Evolutionary conservation across 1,140 invertebrate species (phyloP).

Genomic region (Adelges cooleyi): DNA sequence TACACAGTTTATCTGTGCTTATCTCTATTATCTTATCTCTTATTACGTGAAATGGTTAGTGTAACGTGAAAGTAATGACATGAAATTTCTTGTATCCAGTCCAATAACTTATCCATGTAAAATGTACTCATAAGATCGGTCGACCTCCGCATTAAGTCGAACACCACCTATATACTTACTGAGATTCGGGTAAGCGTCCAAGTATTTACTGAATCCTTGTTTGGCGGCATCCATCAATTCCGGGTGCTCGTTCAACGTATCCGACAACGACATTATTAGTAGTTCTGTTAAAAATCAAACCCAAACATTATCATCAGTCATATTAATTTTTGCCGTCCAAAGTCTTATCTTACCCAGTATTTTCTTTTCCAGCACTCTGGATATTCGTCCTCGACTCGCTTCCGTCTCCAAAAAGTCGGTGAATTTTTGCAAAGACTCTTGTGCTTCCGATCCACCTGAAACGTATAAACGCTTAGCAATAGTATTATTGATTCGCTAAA

Average conservation of each 20-base stretch:
- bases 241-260: slow-evolving; percentile 55
- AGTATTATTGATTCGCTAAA: too few species aligned
- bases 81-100: too few species aligned
- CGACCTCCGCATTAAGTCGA: too few species aligned
- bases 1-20: too few species aligned
- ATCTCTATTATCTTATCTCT: too few species aligned
- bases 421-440: slow-evolving; percentile 53
- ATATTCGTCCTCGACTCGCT: slow-evolving; percentile 54
- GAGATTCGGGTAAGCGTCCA: background rate
- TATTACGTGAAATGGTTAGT: too few species aligned
- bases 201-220: slow-evolving; percentile 32
- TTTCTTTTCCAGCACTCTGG: slow-evolving; percentile 56
- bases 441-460: slow-evolving; percentile 46
- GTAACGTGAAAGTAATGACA: too few species aligned
- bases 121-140: too few species aligned
- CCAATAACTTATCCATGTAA: too few species aligned
- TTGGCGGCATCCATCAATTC: slow-evolving; percentile 46
- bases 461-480: too few species aligned
- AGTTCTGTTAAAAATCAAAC: slow-evolving; percentile 47
- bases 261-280: slow-evolving; percentile 55
- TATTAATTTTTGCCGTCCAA: too few species aligned
- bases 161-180: background rate
- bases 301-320: too few species aligned
- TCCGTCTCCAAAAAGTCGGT: slow-evolving; percentile 57
- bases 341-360: slow-evolving; percentile 53